Conservation (phyloP, 2,113 vertebrate genomes). For the Hystrix cristata region DNA sequence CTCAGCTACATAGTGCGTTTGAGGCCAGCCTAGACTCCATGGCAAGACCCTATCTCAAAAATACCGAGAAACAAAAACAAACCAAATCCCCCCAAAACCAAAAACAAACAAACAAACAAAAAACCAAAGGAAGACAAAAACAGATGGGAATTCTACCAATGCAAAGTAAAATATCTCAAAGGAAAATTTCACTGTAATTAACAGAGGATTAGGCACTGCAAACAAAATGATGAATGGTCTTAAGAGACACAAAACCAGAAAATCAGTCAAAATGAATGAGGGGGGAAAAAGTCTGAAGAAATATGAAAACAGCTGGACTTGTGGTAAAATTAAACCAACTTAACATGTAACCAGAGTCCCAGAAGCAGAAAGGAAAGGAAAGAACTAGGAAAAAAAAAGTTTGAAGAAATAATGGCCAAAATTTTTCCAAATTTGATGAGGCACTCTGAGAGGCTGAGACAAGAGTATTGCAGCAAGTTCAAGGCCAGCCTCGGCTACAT, state of each 20-base stretch:
- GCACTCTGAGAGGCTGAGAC: background rate
- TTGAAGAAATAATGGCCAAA: background rate
- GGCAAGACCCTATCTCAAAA: too few species aligned
- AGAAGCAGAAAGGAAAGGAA: background rate
- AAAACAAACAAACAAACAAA: too few species aligned
- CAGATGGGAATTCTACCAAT: background rate
- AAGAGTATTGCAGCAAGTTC: background rate
- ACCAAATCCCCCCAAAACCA: too few species aligned
- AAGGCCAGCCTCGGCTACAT: background rate
- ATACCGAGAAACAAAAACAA: too few species aligned
- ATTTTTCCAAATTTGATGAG: background rate
- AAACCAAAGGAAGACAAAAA: background rate
- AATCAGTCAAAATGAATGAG: background rate
- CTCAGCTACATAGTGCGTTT: too few species aligned
- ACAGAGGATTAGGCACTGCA: background rate
- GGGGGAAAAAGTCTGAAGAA: background rate
- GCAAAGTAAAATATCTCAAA: conserved; percentile 4
- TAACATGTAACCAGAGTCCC: background rate
- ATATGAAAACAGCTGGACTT: background rate
- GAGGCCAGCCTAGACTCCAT: too few species aligned
- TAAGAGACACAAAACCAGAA: background rate
- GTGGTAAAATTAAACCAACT: background rate
- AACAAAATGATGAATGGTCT: conserved; percentile 4
- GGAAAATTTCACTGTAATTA: conserved; percentile 38
- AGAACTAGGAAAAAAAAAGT: conserved; percentile 26